Evolutionary conservation across 1,140 invertebrate species (phyloP).

Genomic region (Hyles euphorbiae): DNA sequence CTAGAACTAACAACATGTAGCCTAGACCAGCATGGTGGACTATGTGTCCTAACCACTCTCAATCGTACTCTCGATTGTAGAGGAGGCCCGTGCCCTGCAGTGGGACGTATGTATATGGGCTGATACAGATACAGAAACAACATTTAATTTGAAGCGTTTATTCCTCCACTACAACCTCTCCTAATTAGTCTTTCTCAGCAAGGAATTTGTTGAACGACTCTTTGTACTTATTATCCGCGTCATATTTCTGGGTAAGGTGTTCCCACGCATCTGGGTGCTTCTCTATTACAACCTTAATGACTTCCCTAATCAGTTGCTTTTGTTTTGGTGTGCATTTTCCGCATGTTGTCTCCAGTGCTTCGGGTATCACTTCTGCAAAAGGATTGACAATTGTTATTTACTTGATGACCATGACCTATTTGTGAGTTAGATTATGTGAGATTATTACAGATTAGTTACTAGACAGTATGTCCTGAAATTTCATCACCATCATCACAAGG

Average conservation of each 20-base stretch:
- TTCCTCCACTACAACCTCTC: background rate
- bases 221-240: slow-evolving; percentile 60
- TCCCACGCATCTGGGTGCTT: slow-evolving; percentile 63
- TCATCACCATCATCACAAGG: too few relatives aligned
- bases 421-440: too few relatives aligned
- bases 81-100: too few relatives aligned
- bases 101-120: too few relatives aligned
- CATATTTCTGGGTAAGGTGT: slow-evolving; percentile 63
- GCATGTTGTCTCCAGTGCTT: slow-evolving; percentile 78
- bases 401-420: too few relatives aligned
- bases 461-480: too few relatives aligned
- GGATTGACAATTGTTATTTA: background rate
- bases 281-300: slow-evolving; percentile 72
- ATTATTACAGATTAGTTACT: background rate
- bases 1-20: too few relatives aligned
- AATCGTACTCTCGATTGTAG: too few relatives aligned
- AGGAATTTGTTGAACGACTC: slow-evolving; percentile 60
- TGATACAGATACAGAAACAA: too few relatives aligned
- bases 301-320: slow-evolving; percentile 77
- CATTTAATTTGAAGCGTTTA: too few relatives aligned
- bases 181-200: slow-evolving; percentile 35
- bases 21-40: too few relatives aligned
- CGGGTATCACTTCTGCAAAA: slow-evolving; percentile 77
- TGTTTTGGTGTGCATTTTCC: slow-evolving; percentile 77
- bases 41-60: too few relatives aligned